Conservation (phyloP, 2,888 invertebrate species). For the Deilephila porcellus region DNA sequence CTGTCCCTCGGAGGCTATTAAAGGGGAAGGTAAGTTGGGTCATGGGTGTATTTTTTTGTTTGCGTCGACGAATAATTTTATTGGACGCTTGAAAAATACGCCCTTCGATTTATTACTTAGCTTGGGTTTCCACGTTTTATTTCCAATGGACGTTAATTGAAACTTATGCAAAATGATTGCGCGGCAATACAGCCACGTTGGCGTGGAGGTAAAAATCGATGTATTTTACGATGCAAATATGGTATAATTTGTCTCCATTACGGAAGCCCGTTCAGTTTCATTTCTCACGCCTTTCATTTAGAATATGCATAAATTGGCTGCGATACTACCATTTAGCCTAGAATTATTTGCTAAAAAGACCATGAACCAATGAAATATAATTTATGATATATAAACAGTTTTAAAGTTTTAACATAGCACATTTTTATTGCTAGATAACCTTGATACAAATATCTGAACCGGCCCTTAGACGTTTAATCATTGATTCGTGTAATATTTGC, state of each 20-base stretch:
- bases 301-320: not conserved
- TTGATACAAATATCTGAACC: not conserved
- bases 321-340: not conserved
- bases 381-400: too few species aligned
- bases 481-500: conserved; percentile 8
- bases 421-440: not conserved
- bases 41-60: too few species aligned
- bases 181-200: not conserved
- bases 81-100: too few species aligned
- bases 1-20: too few species aligned
- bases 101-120: too few species aligned
- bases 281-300: not conserved
- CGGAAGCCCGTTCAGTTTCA: not conserved
- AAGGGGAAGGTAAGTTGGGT: too few species aligned
- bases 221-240: not conserved
- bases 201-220: not conserved
- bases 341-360: not conserved
- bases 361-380: not conserved
- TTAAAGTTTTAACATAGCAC: not conserved
- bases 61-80: too few species aligned
- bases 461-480: not conserved
- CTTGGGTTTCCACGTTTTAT: not conserved
- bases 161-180: not conserved
- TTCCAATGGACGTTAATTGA: not conserved
- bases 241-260: not conserved